These are phyloP conservation scores for Ceratotherium simum DNA, from an alignment of 2,113 vertebrate genomes.

Conservation along the genomic window DNA sequence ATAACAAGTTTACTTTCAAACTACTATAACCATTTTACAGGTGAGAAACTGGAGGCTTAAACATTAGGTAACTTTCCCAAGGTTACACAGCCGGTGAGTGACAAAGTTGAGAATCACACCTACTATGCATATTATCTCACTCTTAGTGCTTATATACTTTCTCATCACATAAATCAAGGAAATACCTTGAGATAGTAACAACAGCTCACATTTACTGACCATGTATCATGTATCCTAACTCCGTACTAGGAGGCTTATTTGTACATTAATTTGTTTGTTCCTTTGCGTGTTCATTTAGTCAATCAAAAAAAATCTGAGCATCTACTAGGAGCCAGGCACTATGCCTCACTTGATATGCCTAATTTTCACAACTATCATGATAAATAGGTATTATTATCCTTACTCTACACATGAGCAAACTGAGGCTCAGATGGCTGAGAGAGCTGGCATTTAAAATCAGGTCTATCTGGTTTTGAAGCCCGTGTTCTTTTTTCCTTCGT, in stretches of 20 bases:
- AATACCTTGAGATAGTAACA: neutral
- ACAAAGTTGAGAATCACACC: neutral
- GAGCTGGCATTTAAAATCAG: slow-evolving; percentile 12
- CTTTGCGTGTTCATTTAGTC: neutral
- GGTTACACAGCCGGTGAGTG: neutral
- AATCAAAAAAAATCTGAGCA: neutral
- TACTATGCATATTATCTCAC: neutral
- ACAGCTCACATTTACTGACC: neutral
- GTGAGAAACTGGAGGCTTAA: slow-evolving; percentile 39
- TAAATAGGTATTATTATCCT: neutral
- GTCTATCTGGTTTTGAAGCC: neutral
- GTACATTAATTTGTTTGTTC: neutral
- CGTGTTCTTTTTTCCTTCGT: neutral
- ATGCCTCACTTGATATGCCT: neutral
- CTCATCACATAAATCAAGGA: neutral
- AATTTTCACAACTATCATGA: slow-evolving; percentile 8
- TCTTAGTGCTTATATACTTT: neutral
- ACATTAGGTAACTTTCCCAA: neutral
- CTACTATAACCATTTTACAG: slow-evolving; percentile 14
- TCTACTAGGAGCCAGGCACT: neutral
- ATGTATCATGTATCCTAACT: neutral
- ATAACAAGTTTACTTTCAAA: slow-evolving; percentile 17
- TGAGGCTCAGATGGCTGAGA: neutral
- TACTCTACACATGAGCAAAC: neutral
- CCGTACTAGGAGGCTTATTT: neutral